These are phyloP conservation scores for Urocyon cinereoargenteus DNA, from an alignment of 2,797 vertebrate genomes.

Conservation along the genomic window DNA sequence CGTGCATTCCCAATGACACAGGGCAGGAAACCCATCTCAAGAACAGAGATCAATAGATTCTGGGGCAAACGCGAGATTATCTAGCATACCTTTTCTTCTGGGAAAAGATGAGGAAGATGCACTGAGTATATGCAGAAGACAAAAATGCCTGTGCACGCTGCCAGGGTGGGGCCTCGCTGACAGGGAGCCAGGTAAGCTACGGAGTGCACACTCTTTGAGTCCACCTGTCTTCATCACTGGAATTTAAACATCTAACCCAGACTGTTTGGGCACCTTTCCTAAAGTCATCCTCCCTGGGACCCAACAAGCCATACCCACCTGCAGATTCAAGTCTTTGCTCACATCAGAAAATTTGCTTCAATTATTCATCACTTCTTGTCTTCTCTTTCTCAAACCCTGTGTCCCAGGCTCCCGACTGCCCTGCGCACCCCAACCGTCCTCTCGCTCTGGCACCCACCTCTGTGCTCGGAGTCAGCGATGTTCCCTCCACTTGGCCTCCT, in stretches of 20 bases:
- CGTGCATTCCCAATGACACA: rapidly evolving
- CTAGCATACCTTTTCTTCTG: background rate
- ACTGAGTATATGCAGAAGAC: background rate
- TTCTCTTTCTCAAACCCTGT: background rate
- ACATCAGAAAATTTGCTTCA: background rate
- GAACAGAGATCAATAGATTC: background rate
- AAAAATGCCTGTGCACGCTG: no score
- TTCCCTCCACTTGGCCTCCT: background rate
- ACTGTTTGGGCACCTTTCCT: background rate
- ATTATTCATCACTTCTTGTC: background rate
- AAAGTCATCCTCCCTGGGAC: background rate
- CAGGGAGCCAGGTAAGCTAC: rapidly evolving
- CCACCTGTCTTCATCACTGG: background rate
- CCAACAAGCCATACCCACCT: background rate
- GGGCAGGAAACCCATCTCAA: background rate
- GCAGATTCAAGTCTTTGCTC: background rate
- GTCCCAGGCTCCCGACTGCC: background rate
- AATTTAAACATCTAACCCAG: background rate
- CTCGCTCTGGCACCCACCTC: background rate
- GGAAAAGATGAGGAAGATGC: background rate
- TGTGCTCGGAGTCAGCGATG: rapidly evolving
- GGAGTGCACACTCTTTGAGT: background rate
- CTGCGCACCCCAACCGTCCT: background rate
- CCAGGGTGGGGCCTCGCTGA: background rate
- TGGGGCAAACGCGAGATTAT: background rate